A percentile compares a stretch with the other conserved stretches of the same genome.
Evolutionary conservation across 2,888 invertebrate genomes (phyloP).

Genomic region (Hoplodrina blanda): DNA sequence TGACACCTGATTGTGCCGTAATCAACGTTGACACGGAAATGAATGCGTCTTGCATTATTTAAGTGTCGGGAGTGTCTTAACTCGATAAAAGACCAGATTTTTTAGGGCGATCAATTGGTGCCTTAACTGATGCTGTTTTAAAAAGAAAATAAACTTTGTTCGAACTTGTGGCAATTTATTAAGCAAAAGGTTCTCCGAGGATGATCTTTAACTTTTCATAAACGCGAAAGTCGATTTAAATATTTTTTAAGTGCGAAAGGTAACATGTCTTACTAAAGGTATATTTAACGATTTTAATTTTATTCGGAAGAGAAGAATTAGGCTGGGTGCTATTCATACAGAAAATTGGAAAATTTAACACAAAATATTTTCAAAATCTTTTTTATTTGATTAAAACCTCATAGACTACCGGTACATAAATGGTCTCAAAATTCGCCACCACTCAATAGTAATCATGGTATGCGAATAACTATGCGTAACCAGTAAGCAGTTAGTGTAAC

Average conservation of each 20-base stretch:
- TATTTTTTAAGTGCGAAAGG: not conserved
- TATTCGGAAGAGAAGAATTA: not conserved
- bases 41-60: constrained; percentile 52
- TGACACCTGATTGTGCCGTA: constrained; percentile 63
- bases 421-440: constrained; percentile 4
- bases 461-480: constrained; percentile 33
- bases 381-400: no score
- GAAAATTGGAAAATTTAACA: not conserved
- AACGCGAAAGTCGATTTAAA: not conserved
- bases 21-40: constrained; percentile 66
- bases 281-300: not conserved
- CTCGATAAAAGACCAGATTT: constrained; percentile 53
- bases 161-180: not conserved
- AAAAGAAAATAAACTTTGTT: constrained; percentile 26
- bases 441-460: constrained; percentile 28
- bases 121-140: constrained; percentile 19
- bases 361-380: no score
- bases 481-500: constrained; percentile 38
- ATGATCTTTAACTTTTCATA: constrained; percentile 14
- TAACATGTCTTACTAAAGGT: not conserved
- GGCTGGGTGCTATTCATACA: not conserved
- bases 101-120: constrained; percentile 28
- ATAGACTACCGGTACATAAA: not conserved
- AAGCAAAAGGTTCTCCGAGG: not conserved
- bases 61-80: constrained; percentile 50